Base-by-base conservation (phyloP, 2,797 vertebrate genomes). In the Micromesistius poutassou region DNA sequence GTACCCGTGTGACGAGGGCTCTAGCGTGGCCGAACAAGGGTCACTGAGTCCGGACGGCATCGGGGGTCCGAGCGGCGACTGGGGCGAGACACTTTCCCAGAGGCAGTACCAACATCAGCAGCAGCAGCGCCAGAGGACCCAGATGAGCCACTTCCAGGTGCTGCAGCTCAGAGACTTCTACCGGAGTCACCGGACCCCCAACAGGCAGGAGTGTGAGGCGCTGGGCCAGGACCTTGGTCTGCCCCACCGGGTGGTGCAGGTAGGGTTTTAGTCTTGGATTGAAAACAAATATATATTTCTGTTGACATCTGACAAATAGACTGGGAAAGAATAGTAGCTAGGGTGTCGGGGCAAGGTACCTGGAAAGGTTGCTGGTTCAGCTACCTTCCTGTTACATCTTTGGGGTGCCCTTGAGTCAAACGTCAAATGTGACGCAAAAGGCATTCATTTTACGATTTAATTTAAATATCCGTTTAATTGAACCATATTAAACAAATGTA, bases 211-310 rank as follows among this genome's bases (percentile, higher is more conserved):
- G 94, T 99, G 98, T 91, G 97, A 99, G 91, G 95, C 96, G 78
- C 94, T 99, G 84, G 98, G 98, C 87, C 97, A 95, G 90, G 96
- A 99, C 83, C 95, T 99, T 83, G 97, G 97, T 91, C 95, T 99
- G 92, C 96, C 97, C 94, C 98, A 98, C 92, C 95, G 98, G 90
- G 98, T 99, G 76, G 97, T 99, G 88, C 98, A 99, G 92, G 98
- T 99, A 91, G 95, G 96, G 95, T 96, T 96, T 92, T 96, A 96
- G 5, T 50, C 8, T 28, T 28, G 55, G 55, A 8, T 5, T 55
- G 19, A 22, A 42, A 42, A 42, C 40, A 8, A 62, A n/a, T n/a
- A 6, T 25, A n/a, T 25, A n/a, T 68, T 28, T 68, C 25, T 68
- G 62, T 68, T 3, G 55, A 66, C 22, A 28, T 62, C n/a, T 62